Evolutionary conservation across 2,113 vertebrate species (phyloP), one percentile per base, ranked within the genome.

Genomic region (Salvator merianae): DNA sequence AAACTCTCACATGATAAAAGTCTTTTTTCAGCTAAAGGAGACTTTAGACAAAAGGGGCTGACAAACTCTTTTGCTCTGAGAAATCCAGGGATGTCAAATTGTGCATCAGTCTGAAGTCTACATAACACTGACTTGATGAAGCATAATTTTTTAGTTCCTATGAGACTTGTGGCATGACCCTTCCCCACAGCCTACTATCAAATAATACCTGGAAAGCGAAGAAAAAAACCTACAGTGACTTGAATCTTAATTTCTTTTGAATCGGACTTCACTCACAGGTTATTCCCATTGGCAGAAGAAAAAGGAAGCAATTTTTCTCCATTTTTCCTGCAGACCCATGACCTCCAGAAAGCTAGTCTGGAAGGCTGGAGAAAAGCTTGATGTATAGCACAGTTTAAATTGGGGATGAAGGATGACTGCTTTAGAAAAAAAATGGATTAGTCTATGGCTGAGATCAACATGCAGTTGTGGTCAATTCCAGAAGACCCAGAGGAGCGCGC

Each of bases 51-150:
- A 34, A 30, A 43, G 5, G 3, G 13, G 12, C 2, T 74, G 38
- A 16, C 16, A 7, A 26, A 16, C 6, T 55, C 53, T 2, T 5
- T 2, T 50, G 22, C 13, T 14, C 5, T 55, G 32, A 0, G 77
- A 55, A 77, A 32, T 24, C 43, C 34, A 53, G 59, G 77, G 40
- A 72, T 12, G 2, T 34, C 66, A 65, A 81, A 93, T 84, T 68
- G 30, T 84, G 55, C 43, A 89, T 68, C 0, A 0, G 84, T 91
- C 88, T 88, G 87, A 69, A 87, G 78, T 86, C 78, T 36, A 68
- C 89, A 28, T 81, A 89, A 88, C 86, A 87, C 30, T n/a, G 65
- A 36, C 18, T 87, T 90, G 77, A 88, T 76, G 6, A 30, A 28
- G 66, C 47, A 88, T 68, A 53, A 5, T 78, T 81, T 68, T 72